Conservation (phyloP, 2,797 vertebrate genomes). For the Tragopan temminckii region DNA sequence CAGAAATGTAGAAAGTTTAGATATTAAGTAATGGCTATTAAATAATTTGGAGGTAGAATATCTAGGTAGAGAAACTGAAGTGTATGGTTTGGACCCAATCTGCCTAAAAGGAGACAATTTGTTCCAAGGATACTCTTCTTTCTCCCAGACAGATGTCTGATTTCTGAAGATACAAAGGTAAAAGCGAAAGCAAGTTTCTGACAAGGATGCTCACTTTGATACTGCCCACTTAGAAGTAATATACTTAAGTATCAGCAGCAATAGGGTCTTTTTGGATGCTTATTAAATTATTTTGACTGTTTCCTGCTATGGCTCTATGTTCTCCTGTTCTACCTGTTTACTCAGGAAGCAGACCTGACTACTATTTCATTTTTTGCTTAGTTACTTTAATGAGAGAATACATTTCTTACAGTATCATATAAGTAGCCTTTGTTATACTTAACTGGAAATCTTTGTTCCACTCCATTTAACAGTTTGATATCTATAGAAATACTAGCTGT, state of each 20-base stretch:
- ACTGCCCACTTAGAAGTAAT: background rate
- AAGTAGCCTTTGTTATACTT: background rate
- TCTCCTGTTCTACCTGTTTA: background rate
- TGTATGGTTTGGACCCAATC: background rate
- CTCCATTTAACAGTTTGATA: background rate
- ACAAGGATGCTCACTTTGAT: background rate
- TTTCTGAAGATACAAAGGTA: background rate
- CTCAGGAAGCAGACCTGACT: background rate
- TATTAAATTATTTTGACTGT: background rate
- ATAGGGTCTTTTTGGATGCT: background rate
- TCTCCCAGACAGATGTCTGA: background rate
- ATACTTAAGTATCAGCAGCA: background rate
- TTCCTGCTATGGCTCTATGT: background rate
- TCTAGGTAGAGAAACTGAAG: background rate
- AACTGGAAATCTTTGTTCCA: background rate
- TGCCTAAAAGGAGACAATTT: background rate
- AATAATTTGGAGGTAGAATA: background rate
- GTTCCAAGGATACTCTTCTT: background rate
- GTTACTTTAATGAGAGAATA: background rate
- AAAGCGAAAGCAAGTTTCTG: slow-evolving; percentile 9
- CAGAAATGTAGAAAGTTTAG: background rate
- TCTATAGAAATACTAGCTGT: background rate
- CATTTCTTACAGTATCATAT: background rate
- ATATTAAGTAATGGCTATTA: background rate
- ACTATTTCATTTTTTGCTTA: background rate